Base-by-base conservation (phyloP, 1,140 invertebrate species). In the Rhyacophila brunnea region DNA sequence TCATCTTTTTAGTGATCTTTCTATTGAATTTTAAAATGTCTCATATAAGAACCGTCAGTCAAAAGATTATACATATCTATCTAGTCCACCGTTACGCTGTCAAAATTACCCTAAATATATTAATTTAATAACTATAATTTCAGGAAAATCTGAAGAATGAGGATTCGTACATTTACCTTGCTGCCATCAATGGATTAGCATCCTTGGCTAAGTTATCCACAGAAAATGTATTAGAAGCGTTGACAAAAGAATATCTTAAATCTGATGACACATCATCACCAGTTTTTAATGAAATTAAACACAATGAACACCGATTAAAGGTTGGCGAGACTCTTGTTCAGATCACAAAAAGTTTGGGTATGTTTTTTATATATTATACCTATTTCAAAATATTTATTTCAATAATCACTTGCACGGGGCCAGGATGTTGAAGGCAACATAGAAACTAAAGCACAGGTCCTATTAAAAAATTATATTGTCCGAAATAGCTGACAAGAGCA, bases 121-220 rank as follows among this genome's bases (percentile, higher is more conserved):
- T n/a, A n/a, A n/a, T n/a, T n/a, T n/a, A n/a, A n/a, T n/a, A n/a
- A n/a, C 23, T 28, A 9, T 9, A 28, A 3, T 47, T 83, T 51
- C 62, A 88, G 85, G 83, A 88, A 72, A 87, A 88, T 77, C 70
- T 95, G 0, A 85, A 84, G 67, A 80, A 93, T 67, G 71, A 85
- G 23, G 93, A 96, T 71, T 91, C 91, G 0, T 95, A 91, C 71
- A 77, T 95, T 47, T 95, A 95, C 74, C 72, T 95, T 44, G 78
- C 84, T 42, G 85, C 91, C 9, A 85, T 94, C 14, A 87, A 89
- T 68, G 89, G 88, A 11, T 71, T 95, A 43, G 84, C 87, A 23
- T 72, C 84, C 13, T 70, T 94, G 38, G 83, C 82, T 35, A 75
- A 80, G 49, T 70, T 77, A 43, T 86, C 82, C 68, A 85, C 90